These are phyloP conservation scores for Raillietiella orientalis DNA, from an alignment of 2,888 invertebrate species.

Conservation along the genomic window DNA sequence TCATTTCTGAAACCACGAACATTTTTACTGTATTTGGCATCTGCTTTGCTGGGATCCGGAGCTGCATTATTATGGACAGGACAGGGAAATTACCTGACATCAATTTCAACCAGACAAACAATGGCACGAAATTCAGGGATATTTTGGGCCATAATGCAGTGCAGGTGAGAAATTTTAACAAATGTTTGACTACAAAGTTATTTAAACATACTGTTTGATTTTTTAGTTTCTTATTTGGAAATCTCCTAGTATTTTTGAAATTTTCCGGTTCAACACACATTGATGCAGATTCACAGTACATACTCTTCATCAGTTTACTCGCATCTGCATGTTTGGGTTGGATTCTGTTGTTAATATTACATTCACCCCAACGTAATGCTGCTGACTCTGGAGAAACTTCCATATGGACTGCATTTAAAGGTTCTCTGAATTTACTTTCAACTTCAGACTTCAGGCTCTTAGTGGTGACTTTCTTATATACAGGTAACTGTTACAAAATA, in stretches of 20 bases:
- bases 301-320: slow-evolving; percentile 44
- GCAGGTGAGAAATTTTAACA: slow-evolving; percentile 24
- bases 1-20: slow-evolving; percentile 54
- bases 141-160: slow-evolving; percentile 87
- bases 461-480: slow-evolving; percentile 57
- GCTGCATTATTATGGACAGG: slow-evolving; percentile 89
- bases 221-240: slow-evolving; percentile 71
- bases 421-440: slow-evolving; percentile 37
- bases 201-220: not conserved
- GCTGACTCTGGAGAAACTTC: slow-evolving; percentile 12
- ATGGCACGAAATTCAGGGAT: slow-evolving; percentile 79
- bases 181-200: not conserved
- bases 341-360: slow-evolving; percentile 7
- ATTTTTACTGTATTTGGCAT: slow-evolving; percentile 49
- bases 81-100: slow-evolving; percentile 64
- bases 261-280: slow-evolving; percentile 49
- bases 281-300: slow-evolving; percentile 28
- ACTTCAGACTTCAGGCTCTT: slow-evolving; percentile 56
- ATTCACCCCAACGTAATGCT: not conserved
- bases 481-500: slow-evolving; percentile 25
- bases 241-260: slow-evolving; percentile 68
- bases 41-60: slow-evolving; percentile 55
- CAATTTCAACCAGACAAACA: slow-evolving; percentile 56
- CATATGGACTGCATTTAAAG: slow-evolving; percentile 30
- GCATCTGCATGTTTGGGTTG: slow-evolving; percentile 15